Percentiles rank a stretch among this genome's conserved stretches.
phyloP scores from a whole-genome alignment of 2,797 vertebrate genomes.

The Mus caroli region DNA sequence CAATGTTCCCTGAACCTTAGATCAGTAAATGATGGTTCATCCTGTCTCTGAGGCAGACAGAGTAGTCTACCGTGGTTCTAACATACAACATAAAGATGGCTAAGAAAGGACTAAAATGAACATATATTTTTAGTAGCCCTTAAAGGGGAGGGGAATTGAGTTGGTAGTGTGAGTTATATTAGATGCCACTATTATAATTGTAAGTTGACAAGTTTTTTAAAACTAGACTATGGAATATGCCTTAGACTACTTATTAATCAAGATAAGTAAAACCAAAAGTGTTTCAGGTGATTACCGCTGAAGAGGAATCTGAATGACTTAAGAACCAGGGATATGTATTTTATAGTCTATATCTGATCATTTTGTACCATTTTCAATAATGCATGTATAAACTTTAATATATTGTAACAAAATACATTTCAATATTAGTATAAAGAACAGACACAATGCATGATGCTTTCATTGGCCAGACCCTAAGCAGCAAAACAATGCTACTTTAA shows the following conservation, averaged over 20 bases:
- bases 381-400: slow-evolving; percentile 1
- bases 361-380: slow-evolving; percentile 41
- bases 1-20: not conserved
- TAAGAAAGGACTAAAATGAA: slow-evolving; percentile 34
- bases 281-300: not conserved
- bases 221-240: not conserved
- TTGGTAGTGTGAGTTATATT: not conserved
- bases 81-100: not conserved
- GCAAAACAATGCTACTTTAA: not conserved
- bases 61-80: not conserved
- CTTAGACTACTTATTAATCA: slow-evolving; percentile 11
- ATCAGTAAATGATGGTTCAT: not conserved
- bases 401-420: slow-evolving; percentile 52
- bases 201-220: not conserved
- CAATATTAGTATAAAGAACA: not conserved
- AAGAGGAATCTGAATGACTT: not conserved
- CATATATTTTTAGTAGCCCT: not conserved
- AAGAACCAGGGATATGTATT: not conserved
- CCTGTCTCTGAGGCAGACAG: not conserved
- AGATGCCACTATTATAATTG: not conserved
- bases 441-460: not conserved
- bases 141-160: not conserved
- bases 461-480: not conserved
- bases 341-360: not conserved
- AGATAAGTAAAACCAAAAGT: slow-evolving; percentile 56